Conservation (phyloP, 92 coral and sea anemone species). For the Zoanthus solanderi region DNA sequence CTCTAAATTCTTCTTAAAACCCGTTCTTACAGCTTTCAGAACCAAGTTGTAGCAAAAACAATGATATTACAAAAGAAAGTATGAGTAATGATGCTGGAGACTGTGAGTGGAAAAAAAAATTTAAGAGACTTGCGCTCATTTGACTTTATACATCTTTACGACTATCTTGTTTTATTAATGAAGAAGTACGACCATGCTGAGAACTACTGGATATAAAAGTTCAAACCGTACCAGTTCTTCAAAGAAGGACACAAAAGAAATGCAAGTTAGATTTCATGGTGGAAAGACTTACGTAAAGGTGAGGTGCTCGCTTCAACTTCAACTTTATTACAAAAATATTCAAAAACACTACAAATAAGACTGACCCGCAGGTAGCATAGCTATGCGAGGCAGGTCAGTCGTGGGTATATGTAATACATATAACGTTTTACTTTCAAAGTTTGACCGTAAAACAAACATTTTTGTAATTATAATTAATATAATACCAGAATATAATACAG, state of each 20-base stretch:
- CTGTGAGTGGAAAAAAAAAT: background rate
- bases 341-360: no score
- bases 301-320: slow-evolving; percentile 28
- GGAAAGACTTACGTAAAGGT: slow-evolving; percentile 16
- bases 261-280: slow-evolving; percentile 56
- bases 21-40: background rate
- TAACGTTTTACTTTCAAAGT: no score
- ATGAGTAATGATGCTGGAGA: background rate
- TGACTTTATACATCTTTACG: background rate
- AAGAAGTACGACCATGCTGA: slow-evolving; percentile 28
- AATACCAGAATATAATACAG: no score
- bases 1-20: background rate
- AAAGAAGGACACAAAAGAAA: slow-evolving; percentile 72
- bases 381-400: no score
- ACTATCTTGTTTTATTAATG: background rate
- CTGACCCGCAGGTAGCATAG: no score
- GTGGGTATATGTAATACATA: no score
- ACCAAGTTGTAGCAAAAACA: background rate
- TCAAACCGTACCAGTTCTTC: slow-evolving; percentile 69
- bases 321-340: no score
- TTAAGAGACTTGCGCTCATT: background rate
- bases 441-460: no score
- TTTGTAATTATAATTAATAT: no score
- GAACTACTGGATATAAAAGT: slow-evolving; percentile 61
- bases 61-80: background rate